Base-by-base conservation (phyloP, 2,888 invertebrate species). In the Zaprionus lineosus region DNA sequence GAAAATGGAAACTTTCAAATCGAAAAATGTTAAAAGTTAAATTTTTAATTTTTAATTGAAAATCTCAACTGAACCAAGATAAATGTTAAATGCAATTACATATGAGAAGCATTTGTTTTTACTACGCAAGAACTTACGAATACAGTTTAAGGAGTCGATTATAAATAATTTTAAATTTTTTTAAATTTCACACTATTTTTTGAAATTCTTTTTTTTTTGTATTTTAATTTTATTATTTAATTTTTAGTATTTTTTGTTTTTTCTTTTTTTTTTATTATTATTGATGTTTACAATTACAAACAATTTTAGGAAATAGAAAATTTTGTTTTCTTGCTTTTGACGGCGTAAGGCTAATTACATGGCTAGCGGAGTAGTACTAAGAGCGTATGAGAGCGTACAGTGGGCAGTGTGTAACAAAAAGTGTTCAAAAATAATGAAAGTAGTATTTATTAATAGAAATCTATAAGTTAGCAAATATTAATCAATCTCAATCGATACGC, bases 71-170 rank as follows among this genome's bases (percentile, higher is more conserved):
- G 44, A 64, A 64, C 48, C 19, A 47, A 29, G 7, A 5, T 21
- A 83, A 82, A 73, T 59, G 39, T 47, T 60, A 65, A 75, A 78
- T 84, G 83, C 81, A 83, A 83, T 83, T 68, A 72, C 48, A 8
- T 68, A 84, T 72, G 72, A 71, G 58, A 79, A 84, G 86, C 85
- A 77, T 84, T 68, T 71, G 44, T 71, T 63, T 73, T 68, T 76
- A 84, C 77, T 77, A 84, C 84, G 77, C 81, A 77, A 76, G 74
- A 77, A 69, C 69, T 84, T 79, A 76, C 81, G 46, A 83, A 73
- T 68, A 77, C 65, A 65, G 53, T 76, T 73, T 53, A 59, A 28
- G 70, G 39, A 61, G 53, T 52, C 53, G 41, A 60, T 11, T 8
- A 12, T 8, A n/a, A 8, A 8, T 19, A 19, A 19, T 71, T 60